Percentiles rank a stretch among this genome's conserved stretches.
phyloP scores from a whole-genome alignment of 2,888 invertebrate genomes.

The Bellardia pandia region DNA sequence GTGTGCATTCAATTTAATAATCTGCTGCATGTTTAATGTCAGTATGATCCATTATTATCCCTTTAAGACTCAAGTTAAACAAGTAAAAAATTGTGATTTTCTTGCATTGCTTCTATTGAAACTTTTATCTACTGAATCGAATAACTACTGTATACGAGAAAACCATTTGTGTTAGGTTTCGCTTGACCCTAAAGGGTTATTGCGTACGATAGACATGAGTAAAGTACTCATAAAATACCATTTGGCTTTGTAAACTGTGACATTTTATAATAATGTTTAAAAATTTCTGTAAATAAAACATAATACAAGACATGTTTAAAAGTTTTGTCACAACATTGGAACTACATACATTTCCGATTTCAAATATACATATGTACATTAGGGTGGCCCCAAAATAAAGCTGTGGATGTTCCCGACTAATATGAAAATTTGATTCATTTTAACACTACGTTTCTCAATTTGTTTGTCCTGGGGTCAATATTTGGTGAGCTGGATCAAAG shows the following conservation, averaged over 20 bases:
- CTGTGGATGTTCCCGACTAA: too few relatives aligned
- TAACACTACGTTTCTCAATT: too few relatives aligned
- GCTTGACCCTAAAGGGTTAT: not conserved
- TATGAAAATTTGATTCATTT: too few relatives aligned
- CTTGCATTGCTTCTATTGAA: not conserved
- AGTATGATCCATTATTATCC: constrained; percentile 37
- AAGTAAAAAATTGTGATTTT: constrained; percentile 20
- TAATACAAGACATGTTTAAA: not conserved
- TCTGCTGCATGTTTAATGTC: constrained; percentile 47
- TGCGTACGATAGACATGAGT: not conserved
- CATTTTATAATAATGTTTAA: constrained; percentile 2
- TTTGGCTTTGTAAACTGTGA: not conserved
- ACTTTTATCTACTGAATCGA: too few relatives aligned
- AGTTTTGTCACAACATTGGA: not conserved
- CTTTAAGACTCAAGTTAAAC: constrained; percentile 39
- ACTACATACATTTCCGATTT: not conserved
- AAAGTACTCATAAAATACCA: not conserved
- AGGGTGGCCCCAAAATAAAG: too few relatives aligned
- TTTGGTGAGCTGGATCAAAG: too few relatives aligned
- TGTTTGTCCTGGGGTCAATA: too few relatives aligned
- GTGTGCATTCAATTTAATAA: constrained; percentile 51
- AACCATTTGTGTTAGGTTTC: not conserved
- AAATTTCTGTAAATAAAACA: too few relatives aligned
- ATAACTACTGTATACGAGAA: too few relatives aligned
- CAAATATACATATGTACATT: too few relatives aligned